Evolutionary conservation across 2,797 vertebrate genomes (phyloP), one percentile per base, ranked within the genome.

Genomic region (Pogonophryne albipinna): DNA sequence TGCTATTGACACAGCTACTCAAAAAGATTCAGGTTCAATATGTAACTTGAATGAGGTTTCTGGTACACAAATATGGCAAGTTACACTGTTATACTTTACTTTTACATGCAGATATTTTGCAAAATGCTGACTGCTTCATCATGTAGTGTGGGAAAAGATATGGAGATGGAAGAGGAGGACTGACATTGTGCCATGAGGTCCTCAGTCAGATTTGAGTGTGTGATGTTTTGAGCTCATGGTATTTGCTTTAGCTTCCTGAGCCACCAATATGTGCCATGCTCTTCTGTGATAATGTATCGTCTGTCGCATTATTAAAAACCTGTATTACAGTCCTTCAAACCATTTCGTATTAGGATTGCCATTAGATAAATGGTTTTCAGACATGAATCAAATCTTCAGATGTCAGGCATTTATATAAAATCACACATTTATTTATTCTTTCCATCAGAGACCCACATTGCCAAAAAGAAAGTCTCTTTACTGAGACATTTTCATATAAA

Each of bases 141-240:
- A 47, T 47, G 23, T 17, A 9, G 14, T 38, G 45, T 71, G 12
- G 41, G 61, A 51, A 8, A 23, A 64, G 31, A 66, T 12, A 1
- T 16, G 9, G 52, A 74, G 51, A 23, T 72, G 47, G 58, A 60
- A 70, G 45, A 34, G 38, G 46, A 64, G 49, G 50, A 46, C 34
- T 60, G 76, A 71, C 78, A 53, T 11, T 47, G 57, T 76, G 61
- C 64, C 71, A 67, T 68, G 55, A 81, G 73, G 69, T 79, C 66
- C 80, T 85, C 68, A 3, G 66, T 74, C 72, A 74, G 57, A 52
- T 79, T 75, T 44, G 45, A 89, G 71, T 56, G 56, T 62, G 58
- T 77, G 66, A 85, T 81, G 58, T 72, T 44, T 76, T 46, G 31
- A 60, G 27, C 70, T 73, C 7, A 42, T 63, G 42, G 31, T 62